A percentile compares a stretch with the other conserved stretches of the same genome.
These are phyloP conservation scores for Sisyra terminalis DNA, from an alignment of 2,888 invertebrate species.

Conservation along the genomic window DNA sequence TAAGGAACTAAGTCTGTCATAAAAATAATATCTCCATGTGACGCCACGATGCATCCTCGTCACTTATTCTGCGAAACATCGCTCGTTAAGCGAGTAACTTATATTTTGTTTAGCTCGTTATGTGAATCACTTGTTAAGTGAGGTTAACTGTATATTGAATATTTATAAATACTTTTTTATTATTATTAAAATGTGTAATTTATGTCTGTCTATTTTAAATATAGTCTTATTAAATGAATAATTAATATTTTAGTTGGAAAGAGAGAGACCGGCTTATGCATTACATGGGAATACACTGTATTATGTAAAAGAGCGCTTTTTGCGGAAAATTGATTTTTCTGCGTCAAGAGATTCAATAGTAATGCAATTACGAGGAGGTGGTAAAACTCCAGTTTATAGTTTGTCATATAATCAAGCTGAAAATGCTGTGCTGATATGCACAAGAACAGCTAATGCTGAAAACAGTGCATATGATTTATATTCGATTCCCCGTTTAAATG, in stretches of 20 bases:
- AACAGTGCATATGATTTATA: constrained; percentile 91
- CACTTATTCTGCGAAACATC: too few relatives aligned
- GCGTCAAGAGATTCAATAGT: constrained; percentile 85
- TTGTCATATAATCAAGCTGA: constrained; percentile 97
- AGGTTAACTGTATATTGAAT: background rate
- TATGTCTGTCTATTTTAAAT: too few relatives aligned
- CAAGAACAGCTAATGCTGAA: constrained; percentile 65
- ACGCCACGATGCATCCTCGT: too few relatives aligned
- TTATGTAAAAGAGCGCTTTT: constrained; percentile 86
- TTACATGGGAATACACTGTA: constrained; percentile 85
- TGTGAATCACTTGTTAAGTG: background rate
- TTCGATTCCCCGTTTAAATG: constrained; percentile 60
- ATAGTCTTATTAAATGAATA: constrained; percentile 4
- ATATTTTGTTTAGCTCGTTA: too few relatives aligned
- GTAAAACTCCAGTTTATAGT: constrained; percentile 59
- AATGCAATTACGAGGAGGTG: constrained; percentile 78
- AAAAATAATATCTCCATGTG: too few relatives aligned
- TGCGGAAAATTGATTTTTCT: constrained; percentile 84
- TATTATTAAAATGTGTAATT: too few relatives aligned
- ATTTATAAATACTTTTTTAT: background rate
- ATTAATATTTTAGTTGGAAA: constrained; percentile 51
- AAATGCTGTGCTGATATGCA: constrained; percentile 81
- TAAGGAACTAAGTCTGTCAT: too few relatives aligned
- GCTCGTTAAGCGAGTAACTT: too few relatives aligned
- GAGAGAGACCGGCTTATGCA: constrained; percentile 92